Evolutionary conservation across 2,113 vertebrate genomes (phyloP).

Genomic region (Uria aalge): DNA sequence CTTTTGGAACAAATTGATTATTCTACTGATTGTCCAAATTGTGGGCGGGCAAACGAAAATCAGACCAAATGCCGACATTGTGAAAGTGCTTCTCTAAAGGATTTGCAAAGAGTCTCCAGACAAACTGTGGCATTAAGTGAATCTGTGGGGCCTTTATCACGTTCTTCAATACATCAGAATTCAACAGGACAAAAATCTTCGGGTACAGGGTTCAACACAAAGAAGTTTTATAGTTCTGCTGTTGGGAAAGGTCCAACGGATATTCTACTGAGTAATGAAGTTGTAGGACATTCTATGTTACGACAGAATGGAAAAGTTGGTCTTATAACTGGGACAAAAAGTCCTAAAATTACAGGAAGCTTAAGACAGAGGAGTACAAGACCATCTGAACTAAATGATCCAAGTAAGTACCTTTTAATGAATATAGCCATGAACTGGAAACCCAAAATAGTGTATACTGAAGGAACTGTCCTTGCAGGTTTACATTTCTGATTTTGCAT

Average conservation of each 20-base stretch:
- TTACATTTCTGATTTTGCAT: background rate
- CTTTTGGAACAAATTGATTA: slow-evolving; percentile 74
- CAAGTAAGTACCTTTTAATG: slow-evolving; percentile 84
- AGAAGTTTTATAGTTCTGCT: slow-evolving; percentile 82
- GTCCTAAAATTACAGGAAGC: slow-evolving; percentile 73
- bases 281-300: slow-evolving; percentile 71
- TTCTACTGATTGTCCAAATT: slow-evolving; percentile 78
- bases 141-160: slow-evolving; percentile 72
- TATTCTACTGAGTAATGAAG: slow-evolving; percentile 73
- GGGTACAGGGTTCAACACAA: slow-evolving; percentile 74
- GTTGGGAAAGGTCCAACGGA: slow-evolving; percentile 72
- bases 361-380: slow-evolving; percentile 72
- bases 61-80: slow-evolving; percentile 81
- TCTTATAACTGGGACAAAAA: slow-evolving; percentile 70
- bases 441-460: background rate
- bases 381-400: slow-evolving; percentile 85
- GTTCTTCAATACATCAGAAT: slow-evolving; percentile 84
- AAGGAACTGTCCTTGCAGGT: background rate
- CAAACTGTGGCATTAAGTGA: slow-evolving; percentile 69
- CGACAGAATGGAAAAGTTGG: slow-evolving; percentile 79
- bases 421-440: background rate
- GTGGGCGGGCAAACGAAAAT: slow-evolving; percentile 79
- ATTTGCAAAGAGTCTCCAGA: slow-evolving; percentile 74
- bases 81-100: slow-evolving; percentile 67
- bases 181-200: slow-evolving; percentile 76